Evolutionary conservation across 2,797 vertebrate genomes (phyloP), one percentile per base, ranked within the genome.

Genomic region (Luscinia luscinia): DNA sequence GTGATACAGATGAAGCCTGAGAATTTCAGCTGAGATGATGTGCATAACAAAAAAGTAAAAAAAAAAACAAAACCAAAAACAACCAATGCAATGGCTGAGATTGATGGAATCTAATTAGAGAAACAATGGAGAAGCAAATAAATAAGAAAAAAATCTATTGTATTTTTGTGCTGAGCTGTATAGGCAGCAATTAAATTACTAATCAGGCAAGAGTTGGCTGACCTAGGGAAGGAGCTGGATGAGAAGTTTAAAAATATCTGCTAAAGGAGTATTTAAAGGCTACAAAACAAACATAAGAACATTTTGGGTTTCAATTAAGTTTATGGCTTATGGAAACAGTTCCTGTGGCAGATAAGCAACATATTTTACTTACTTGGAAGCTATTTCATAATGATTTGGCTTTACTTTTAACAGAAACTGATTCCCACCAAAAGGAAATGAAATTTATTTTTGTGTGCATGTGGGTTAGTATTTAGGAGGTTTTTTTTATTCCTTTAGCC

Each of bases 61-160:
- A 74, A 51, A 82, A 79, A 69, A 68, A 1, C 24, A 48, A 38
- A 26, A 3, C 12, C 8, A 11, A 27, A 27, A 52, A 43, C 36
- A n/a, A 46, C 11, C 0, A 1, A 19, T n/a, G 5, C 15, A 30
- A 22, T 43, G 24, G 30, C 38, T 83, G 72, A 91, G 14, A 62
- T 69, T 74, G 43, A 69, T 77, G 34, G 54, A 80, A 62, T 91
- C 43, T 85, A 83, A 90, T 36, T 70, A 40, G 64, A 80, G 58
- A 89, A 92, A n/a, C 3, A 89, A 91, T n/a, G 41, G 52, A 89
- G 69, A 91, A 91, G 43, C 2, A 91, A 91, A 89, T 49, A 69
- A 94, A 64, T 78, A 57, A 45, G 46, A 74, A 84, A 91, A 68
- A 83, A 23, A 40, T 45, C 19, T 55, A 14, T 81, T 81, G 13